Base-by-base conservation (phyloP, 1,140 invertebrate species). In the Dendrolimus kikuchii region DNA sequence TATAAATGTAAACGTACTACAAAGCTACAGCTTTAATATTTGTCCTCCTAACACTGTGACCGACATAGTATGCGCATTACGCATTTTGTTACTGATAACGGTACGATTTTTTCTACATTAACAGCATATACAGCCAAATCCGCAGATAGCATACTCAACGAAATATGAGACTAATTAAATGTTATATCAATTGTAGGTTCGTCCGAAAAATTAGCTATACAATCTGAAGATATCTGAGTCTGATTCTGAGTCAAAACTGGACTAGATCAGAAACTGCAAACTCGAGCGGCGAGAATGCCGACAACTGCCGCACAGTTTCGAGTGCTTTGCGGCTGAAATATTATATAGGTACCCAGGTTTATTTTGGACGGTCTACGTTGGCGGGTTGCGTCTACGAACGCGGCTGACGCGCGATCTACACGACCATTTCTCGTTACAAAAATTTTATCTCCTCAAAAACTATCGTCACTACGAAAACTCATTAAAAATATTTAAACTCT, bases 311-410 rank as follows among this genome's bases (percentile, higher is more conserved):
- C 64, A 54, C 23, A 60, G 59, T 60, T 59, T 64, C 57, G 56
- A 73, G 60, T 70, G 64, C 68, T 64, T 73, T 71, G 66, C 66
- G 64, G 71, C 66, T 78, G 68, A 77, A 80, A 74, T 77, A 74
- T 70, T 71, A 68, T 78, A 71, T 71, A 77, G 68, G 66, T 64
- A 67, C 56, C 46, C 56, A 66, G 68, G 78, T 80, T 81, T 81
- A 84, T 84, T 81, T 84, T 73, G 59, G 77, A 77, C 74, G 50
- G 57, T 59, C 60, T 71, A 74, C 70, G 74, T 76, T 79, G 74
- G 71, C 73, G 71, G 70, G 62, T 74, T 74, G 66, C 70, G 71
- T 73, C 73, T 73, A 71, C 63, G 51, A 64, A 62, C 57, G 60
- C 60, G 54, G 63, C 65, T 63, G 63, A 64, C 63, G 64, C 56